Evolutionary conservation across 2,797 vertebrate species (phyloP), one percentile per base, ranked within the genome.

Genomic region (Bovichtus variegatus): DNA sequence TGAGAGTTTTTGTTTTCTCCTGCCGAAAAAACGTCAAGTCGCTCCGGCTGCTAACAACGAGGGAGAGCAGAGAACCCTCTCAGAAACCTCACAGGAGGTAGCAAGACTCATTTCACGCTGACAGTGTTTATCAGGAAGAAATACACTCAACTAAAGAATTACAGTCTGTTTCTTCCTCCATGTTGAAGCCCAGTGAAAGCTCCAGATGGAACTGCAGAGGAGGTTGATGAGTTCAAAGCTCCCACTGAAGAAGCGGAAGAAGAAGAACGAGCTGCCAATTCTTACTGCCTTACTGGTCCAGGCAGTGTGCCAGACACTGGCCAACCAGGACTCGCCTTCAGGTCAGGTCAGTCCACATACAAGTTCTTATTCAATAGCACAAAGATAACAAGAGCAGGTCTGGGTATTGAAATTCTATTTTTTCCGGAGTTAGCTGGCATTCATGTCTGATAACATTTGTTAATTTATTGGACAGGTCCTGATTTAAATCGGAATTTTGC

Each of bases 271-370:
- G 34, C 8, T 41, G 15, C n/a, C 11, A 16, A 27, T 75, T 74
- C 7, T 40, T 23, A n/a, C 21, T 9, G 31, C 18, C 46, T 54
- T 34, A 6, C 7, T 44, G 47, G 6, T 36, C 40, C 57, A 11
- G 65, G 50, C 57, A 47, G 49, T 8, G 41, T 54, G 41, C 49
- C 58, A 55, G 58, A 68, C 46, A 36, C n/a, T 16, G 55, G n/a
- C 16, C 72, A 36, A 41, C 11, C 11, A 44, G 27, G 38, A 19
- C 27, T n/a, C 2, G 2, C 27, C 41, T 3, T 55, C 41, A 5
- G 18, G 36, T n/a, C 38, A 36, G 44, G 16, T 54, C 40, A 46
- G 47, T 46, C 18, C 57, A 75, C 47, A 27, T 34, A 41, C 29
- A 25, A n/a, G 43, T 27, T 11, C 5, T 40, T n/a, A 38, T 40